Evolutionary conservation across 1,140 invertebrate genomes (phyloP), one percentile per base, ranked within the genome.

Genomic region (Camponotus vicinus): DNA sequence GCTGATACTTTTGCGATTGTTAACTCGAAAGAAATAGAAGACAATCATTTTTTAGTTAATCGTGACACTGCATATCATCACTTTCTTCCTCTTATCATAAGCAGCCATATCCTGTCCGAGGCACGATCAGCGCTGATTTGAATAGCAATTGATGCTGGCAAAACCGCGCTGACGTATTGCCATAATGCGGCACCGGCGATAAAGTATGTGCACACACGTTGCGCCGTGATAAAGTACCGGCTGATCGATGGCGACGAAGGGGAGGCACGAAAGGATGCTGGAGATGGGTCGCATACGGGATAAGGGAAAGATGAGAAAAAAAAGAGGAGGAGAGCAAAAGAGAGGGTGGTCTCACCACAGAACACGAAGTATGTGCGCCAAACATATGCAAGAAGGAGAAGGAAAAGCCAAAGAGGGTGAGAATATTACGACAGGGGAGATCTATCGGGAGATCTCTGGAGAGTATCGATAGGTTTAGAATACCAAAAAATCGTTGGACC

Each of bases 61-160:
- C 37, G 21, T 18, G 42, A 21, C 21, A 42, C 2, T n/a, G 69
- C 49, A n/a, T 32, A 69, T 61, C 34, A 32, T 37, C n/a, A 18
- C 34, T 42, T 70, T 73, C 13, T 49, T 37, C 15, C 34, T 37
- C 32, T 69, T 57, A 49, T 80, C 87, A 45, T 13, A 78, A 76
- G 61, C 77, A 85, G 77, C 77, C 86, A 71, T 83, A 71, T 83
- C 67, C 77, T 86, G 84, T 69, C 82, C 57, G 67, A 27, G 42
- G 42, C 86, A 73, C 73, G 77, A 89, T 89, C 92, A 86, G 87
- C 89, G 91, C 88, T 92, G 91, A 94, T 93, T 92, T 88, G 90
- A 93, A 93, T 92, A 82, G 92, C 91, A 92, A 94, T 93, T 93
- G 93, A 94, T 94, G 91, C 89, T 78, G 70, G 86, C 90, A 91